phyloP scores from a whole-genome alignment of 2,113 vertebrate genomes.

The Hyperoodon ampullatus region DNA sequence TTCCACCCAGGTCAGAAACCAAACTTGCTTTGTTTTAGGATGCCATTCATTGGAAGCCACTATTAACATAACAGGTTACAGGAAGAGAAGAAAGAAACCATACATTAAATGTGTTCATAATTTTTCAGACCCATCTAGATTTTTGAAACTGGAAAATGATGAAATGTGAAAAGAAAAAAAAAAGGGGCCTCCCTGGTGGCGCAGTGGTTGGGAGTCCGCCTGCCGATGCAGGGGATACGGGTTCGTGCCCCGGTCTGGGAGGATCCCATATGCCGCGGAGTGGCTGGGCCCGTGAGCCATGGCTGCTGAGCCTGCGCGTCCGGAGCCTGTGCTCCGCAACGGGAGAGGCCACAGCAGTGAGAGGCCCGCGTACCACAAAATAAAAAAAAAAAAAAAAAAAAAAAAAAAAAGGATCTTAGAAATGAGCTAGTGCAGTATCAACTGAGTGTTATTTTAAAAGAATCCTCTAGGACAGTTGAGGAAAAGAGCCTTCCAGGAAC shows the following conservation, averaged over 20 bases:
- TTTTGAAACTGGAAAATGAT: conserved; percentile 54
- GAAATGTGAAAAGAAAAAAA: neutral
- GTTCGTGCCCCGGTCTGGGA: too few relatives aligned
- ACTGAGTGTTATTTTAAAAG: conserved; percentile 24
- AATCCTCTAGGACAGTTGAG: neutral
- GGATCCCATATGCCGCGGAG: too few relatives aligned
- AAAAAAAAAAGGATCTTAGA: neutral
- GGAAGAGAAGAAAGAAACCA: neutral
- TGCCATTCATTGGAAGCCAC: neutral
- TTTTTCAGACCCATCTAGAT: conserved; percentile 46
- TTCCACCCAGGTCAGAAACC: neutral
- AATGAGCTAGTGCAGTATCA: neutral
- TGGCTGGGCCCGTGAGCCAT: too few relatives aligned
- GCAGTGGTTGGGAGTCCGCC: too few relatives aligned
- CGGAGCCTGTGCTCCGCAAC: too few relatives aligned
- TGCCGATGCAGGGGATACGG: too few relatives aligned
- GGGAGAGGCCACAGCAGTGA: too few relatives aligned
- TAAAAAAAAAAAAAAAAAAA: neutral
- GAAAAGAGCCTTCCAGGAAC: neutral
- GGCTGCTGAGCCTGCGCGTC: too few relatives aligned
- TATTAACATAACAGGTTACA: neutral
- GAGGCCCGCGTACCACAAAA: too few relatives aligned
- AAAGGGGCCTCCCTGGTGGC: too few relatives aligned
- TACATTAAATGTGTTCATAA: neutral
- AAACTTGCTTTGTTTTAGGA: conserved; percentile 47